Conservation (phyloP, 1,140 invertebrate genomes). For the Dendrolimus punctatus region DNA sequence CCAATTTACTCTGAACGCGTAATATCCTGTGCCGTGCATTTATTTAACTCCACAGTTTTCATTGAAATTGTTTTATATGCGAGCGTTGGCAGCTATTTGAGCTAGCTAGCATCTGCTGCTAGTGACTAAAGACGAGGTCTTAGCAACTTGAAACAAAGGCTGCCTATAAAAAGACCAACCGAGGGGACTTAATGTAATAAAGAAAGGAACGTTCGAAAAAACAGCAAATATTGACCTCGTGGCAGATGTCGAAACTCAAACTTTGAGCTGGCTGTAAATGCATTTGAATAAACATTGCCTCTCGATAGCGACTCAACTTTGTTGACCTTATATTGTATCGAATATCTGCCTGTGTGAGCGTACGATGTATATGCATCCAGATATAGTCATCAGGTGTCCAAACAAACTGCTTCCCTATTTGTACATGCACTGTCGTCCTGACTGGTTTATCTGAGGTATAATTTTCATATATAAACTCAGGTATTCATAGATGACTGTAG, state of each 20-base stretch:
- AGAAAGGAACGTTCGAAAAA: conserved; percentile 42
- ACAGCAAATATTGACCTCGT: conserved; percentile 68
- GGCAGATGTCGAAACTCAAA: conserved; percentile 67
- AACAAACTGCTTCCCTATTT: conserved; percentile 19
- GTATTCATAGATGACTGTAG: too few relatives aligned
- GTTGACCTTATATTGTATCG: conserved; percentile 58
- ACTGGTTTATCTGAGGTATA: too few relatives aligned
- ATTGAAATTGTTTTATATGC: conserved; percentile 41
- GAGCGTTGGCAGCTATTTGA: conserved; percentile 32
- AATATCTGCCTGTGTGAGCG: conserved; percentile 44
- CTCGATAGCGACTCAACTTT: conserved; percentile 58
- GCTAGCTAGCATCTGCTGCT: conserved; percentile 12
- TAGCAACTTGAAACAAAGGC: conserved; percentile 15
- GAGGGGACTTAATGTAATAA: conserved; percentile 19
- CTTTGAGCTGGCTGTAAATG: conserved; percentile 53
- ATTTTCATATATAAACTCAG: too few relatives aligned
- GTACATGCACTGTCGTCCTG: too few relatives aligned
- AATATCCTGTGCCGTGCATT: conserved; percentile 58
- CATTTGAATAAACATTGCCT: conserved; percentile 68
- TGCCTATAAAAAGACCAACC: conserved; percentile 23
- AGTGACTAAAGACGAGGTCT: conserved; percentile 1
- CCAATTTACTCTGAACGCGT: conserved; percentile 66
- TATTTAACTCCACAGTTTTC: conserved; percentile 52
- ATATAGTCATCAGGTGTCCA: conserved; percentile 58
- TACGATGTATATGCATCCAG: conserved; percentile 7